phyloP scores from a whole-genome alignment of 1,140 invertebrate genomes.

The Drosophila tani region DNA sequence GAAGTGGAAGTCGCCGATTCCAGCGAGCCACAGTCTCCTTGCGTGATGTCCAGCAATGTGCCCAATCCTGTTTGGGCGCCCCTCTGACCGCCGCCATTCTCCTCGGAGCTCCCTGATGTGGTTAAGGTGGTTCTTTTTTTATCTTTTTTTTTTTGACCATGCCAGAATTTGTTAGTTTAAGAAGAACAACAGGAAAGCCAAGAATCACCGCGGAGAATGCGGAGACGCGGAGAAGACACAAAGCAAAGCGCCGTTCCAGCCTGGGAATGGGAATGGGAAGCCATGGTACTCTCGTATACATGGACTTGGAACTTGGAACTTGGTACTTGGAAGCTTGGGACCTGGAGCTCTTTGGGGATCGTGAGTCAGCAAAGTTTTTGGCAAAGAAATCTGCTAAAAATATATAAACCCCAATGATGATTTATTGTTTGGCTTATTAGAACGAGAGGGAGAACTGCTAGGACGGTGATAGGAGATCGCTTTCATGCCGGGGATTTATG shows the following conservation, averaged over 20 bases:
- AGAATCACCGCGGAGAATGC: slow-evolving; percentile 24
- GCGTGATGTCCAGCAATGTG: slow-evolving; percentile 80
- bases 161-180: slow-evolving; percentile 80
- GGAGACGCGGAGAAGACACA: slow-evolving; percentile 36
- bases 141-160: slow-evolving; percentile 47
- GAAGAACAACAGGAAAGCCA: slow-evolving; percentile 44
- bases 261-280: slow-evolving; percentile 46
- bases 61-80: slow-evolving; percentile 68
- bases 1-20: slow-evolving; percentile 46
- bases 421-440: slow-evolving; percentile 80
- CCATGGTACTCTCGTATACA: slow-evolving; percentile 16
- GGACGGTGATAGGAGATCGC: slow-evolving; percentile 40
- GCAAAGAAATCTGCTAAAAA: slow-evolving; percentile 69
- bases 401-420: slow-evolving; percentile 74
- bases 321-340: slow-evolving; percentile 8
- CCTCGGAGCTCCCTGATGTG: neutral
- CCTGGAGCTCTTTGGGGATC: slow-evolving; percentile 64
- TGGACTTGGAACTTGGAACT: slow-evolving; percentile 20
- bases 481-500: slow-evolving; percentile 36
- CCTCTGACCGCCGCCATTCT: neutral
- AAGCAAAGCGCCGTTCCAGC: slow-evolving; percentile 69
- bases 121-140: slow-evolving; percentile 10
- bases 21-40: slow-evolving; percentile 55
- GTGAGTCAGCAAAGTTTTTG: slow-evolving; percentile 72
- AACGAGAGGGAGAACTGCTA: slow-evolving; percentile 54